phyloP scores from a whole-genome alignment of 2,797 vertebrate species.

The Cottoperca gobio region DNA sequence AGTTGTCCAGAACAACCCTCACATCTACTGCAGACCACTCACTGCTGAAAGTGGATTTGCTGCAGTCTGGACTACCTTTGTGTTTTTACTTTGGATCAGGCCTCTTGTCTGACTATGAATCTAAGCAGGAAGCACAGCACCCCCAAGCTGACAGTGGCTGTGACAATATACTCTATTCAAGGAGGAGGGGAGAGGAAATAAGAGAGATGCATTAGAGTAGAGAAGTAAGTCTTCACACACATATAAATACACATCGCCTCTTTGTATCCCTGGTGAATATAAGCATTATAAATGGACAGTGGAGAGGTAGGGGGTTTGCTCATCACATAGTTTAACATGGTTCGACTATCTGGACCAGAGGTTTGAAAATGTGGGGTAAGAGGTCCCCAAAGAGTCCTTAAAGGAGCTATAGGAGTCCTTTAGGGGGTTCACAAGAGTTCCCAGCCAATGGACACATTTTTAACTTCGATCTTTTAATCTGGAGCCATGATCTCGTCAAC shows the following conservation, averaged over 20 bases:
- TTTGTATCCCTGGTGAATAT: neutral
- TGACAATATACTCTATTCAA: slow-evolving; percentile 13
- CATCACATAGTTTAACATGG: neutral
- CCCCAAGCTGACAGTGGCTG: neutral
- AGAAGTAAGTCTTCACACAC: neutral
- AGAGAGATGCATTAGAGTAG: neutral
- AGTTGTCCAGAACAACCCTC: slow-evolving; percentile 21
- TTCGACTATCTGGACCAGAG: neutral
- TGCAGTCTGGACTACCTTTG: neutral
- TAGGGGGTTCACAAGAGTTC: neutral
- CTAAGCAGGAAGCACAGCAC: slow-evolving; percentile 3
- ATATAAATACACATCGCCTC: neutral
- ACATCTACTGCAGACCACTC: slow-evolving; percentile 23
- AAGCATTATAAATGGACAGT: neutral
- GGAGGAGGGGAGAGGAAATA: slow-evolving; percentile 5
- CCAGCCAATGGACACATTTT: neutral
- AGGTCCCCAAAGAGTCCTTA: neutral
- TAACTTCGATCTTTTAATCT: neutral
- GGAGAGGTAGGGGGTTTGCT: neutral
- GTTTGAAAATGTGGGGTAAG: neutral
- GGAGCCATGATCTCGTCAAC: neutral
- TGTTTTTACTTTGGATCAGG: neutral
- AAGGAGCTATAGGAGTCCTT: neutral
- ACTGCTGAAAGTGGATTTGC: neutral
- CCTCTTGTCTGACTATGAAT: neutral